Evolutionary conservation across 2,113 vertebrate genomes (phyloP).

Genomic region (Serinus canaria): DNA sequence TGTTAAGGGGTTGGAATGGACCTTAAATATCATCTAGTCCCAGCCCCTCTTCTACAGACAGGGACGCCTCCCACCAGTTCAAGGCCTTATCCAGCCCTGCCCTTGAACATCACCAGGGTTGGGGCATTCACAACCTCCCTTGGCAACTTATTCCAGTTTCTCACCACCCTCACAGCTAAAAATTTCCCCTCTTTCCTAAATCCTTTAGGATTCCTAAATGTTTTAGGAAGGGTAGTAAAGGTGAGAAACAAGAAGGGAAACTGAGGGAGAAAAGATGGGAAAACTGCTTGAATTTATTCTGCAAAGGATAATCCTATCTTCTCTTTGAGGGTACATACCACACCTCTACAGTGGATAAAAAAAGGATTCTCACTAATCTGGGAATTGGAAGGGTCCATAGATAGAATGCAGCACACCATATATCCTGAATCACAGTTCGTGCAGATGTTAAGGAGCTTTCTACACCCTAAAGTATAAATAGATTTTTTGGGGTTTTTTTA

Average conservation of each 20-base stretch:
- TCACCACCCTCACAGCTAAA: background rate
- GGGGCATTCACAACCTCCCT: background rate
- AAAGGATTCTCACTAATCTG: background rate
- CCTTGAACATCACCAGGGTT: background rate
- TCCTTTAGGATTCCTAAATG: background rate
- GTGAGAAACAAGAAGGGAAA: background rate
- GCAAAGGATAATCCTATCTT: background rate
- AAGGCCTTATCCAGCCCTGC: too few relatives aligned
- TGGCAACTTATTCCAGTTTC: background rate
- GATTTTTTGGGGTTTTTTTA: rapidly evolving
- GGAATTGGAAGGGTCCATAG: background rate
- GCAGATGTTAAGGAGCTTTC: background rate
- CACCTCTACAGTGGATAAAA: background rate
- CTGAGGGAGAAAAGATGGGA: background rate
- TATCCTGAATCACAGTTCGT: background rate
- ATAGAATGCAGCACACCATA: background rate
- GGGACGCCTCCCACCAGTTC: background rate
- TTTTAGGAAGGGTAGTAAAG: background rate
- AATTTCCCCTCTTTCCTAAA: background rate
- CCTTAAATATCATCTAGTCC: background rate
- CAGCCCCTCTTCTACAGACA: background rate
- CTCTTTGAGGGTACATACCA: background rate
- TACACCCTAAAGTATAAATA: background rate
- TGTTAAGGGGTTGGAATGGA: background rate
- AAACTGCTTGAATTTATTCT: background rate